Percentiles rank a stretch among this genome's conserved stretches.
Evolutionary conservation across 2,888 invertebrate species (phyloP).

Genomic region (Brassicogethes aeneus): DNA sequence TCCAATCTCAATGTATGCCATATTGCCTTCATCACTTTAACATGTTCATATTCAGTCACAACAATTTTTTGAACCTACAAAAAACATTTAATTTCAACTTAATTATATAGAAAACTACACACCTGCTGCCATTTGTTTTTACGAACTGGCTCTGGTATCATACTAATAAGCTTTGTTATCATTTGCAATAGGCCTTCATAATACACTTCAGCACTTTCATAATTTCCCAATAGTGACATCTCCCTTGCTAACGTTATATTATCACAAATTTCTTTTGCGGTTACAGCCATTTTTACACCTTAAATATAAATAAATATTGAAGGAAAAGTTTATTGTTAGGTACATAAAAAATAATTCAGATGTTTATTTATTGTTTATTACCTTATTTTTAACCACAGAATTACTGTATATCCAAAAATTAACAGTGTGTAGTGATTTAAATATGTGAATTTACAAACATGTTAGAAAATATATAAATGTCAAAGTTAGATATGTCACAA

Average conservation of each 20-base stretch:
- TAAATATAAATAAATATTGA: too few species aligned
- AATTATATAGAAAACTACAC: too few species aligned
- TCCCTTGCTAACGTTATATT: constrained; percentile 92
- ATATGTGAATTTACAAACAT: too few species aligned
- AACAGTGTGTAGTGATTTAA: too few species aligned
- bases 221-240: constrained; percentile 90
- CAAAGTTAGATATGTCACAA: too few species aligned
- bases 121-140: constrained; percentile 88
- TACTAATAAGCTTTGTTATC: constrained; percentile 73
- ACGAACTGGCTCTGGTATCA: constrained; percentile 69
- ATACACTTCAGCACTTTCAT: constrained; percentile 88
- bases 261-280: constrained; percentile 86
- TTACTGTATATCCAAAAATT: too few species aligned
- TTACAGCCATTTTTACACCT: constrained; percentile 79
- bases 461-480: too few species aligned
- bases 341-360: too few species aligned
- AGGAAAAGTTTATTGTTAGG: too few species aligned
- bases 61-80: constrained; percentile 87
- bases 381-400: too few species aligned
- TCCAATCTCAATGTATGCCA: constrained; percentile 69
- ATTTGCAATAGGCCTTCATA: constrained; percentile 90
- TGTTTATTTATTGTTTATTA: too few species aligned
- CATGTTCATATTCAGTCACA: constrained; percentile 79
- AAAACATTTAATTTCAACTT: constrained; percentile 11
- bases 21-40: constrained; percentile 72